Conservation (phyloP, 2,888 invertebrate genomes). For the Dryadula phaetusa region DNA sequence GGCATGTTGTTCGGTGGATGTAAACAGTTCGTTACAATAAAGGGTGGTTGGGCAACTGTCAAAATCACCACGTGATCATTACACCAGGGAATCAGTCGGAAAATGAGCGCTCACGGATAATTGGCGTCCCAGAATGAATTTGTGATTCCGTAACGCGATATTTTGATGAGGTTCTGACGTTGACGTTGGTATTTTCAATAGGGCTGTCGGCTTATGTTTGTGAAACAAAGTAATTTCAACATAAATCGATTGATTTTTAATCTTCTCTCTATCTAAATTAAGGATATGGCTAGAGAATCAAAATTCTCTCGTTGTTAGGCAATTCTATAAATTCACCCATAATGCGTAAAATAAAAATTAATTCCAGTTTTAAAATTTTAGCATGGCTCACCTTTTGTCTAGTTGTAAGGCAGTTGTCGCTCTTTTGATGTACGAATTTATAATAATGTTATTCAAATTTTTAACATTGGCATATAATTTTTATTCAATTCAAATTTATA, state of each 20-base stretch:
- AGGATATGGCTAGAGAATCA: too few relatives aligned
- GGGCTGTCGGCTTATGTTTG: conserved; percentile 23
- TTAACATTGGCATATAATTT: too few relatives aligned
- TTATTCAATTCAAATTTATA: too few relatives aligned
- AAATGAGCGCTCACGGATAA: conserved; percentile 80
- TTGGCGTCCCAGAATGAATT: conserved; percentile 78
- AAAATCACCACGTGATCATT: conserved; percentile 83
- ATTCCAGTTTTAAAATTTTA: too few relatives aligned
- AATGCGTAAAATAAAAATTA: too few relatives aligned
- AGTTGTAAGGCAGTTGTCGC: too few relatives aligned
- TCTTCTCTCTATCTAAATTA: not conserved
- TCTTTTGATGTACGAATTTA: too few relatives aligned
- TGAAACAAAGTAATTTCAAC: not conserved
- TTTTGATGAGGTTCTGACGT: conserved; percentile 76
- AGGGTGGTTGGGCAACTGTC: conserved; percentile 69
- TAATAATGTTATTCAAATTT: too few relatives aligned
- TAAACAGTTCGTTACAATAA: conserved; percentile 50
- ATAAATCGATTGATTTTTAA: not conserved
- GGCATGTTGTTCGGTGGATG: conserved; percentile 39
- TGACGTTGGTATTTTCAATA: conserved; percentile 41
- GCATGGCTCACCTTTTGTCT: too few relatives aligned
- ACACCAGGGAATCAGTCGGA: conserved; percentile 81
- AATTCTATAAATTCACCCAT: too few relatives aligned
- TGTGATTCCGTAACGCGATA: conserved; percentile 79
- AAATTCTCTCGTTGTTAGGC: too few relatives aligned